Evolutionary conservation across 1,140 invertebrate species (phyloP), one percentile per base, ranked within the genome.

Genomic region (Apis cerana): DNA sequence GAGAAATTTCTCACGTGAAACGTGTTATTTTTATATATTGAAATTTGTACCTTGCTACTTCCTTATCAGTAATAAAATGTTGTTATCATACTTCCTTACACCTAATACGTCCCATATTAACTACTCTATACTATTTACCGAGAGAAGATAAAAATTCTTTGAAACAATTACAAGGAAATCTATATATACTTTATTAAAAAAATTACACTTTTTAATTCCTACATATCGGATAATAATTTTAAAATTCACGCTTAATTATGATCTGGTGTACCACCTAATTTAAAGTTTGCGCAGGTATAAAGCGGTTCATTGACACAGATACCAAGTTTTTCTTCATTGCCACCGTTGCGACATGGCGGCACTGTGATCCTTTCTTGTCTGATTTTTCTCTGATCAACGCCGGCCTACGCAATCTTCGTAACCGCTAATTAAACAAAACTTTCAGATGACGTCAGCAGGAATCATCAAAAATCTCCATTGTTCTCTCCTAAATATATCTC

Each of bases 271-370:
- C 43, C 50, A 33, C 43, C 50, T 72, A 43, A 72, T 33, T 72
- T 33, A 54, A 72, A 56, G 54, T 72, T 72, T 19, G 56, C 7
- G 33, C 70, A 72, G 70, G 56, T 71, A 71, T 33, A 71, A 71
- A 56, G 69, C 69, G 56, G 33, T 72, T 72, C 56, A 72, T 72
- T 72, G 70, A 72, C 70, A 72, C 56, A 58, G 59, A 72, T 72
- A 48, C 70, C 70, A 56, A 58, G 70, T 72, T 72, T 72, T 58
- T 58, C n/a, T 43, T 72, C 19, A 33, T 33, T 33, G 33, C 54
- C 70, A 43, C 21, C 12, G 70, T 72, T 72, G 56, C 70, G 70
- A 72, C 70, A 72, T 15, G 27, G 21, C 52, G 21, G 10, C 54
- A 21, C 56, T 56, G 56, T 71, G 56, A 72, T 72, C 54, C 70